Conservation (phyloP, 2,797 vertebrate species). For the Tenualosa thibaudeaui region DNA sequence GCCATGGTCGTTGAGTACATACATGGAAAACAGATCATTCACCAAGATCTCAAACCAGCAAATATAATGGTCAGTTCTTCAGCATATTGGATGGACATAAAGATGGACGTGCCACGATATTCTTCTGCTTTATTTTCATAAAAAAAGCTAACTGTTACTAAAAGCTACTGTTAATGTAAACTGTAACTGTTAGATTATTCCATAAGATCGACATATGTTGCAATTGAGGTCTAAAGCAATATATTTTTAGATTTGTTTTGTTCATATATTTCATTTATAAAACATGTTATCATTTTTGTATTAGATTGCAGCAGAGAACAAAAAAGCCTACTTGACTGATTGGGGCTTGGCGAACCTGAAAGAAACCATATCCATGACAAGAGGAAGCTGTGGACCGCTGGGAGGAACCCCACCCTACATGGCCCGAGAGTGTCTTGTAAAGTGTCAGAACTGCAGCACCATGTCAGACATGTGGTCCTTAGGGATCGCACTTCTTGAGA, state of each 20-base stretch:
- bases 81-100: neutral
- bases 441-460: neutral
- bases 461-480: conserved; percentile 35
- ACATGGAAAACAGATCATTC: neutral
- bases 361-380: neutral
- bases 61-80: neutral
- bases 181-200: no score
- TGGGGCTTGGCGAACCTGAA: neutral
- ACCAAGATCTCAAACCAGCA: conserved; percentile 9
- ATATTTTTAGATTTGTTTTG: neutral
- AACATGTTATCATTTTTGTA: neutral
- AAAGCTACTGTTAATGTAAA: no score
- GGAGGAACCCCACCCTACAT: neutral
- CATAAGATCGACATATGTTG: no score
- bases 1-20: neutral
- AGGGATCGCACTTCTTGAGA: conserved; percentile 40
- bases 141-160: no score
- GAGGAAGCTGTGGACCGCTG: neutral
- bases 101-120: no score
- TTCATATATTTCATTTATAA: neutral
- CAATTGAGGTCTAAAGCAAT: no score
- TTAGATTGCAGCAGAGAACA: neutral
- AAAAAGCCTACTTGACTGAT: neutral
- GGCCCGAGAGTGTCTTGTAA: neutral
- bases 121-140: no score